A percentile compares a stretch with the other conserved stretches of the same genome.
phyloP scores from a whole-genome alignment of 2,888 invertebrate species.

The Notodonta ziczac region DNA sequence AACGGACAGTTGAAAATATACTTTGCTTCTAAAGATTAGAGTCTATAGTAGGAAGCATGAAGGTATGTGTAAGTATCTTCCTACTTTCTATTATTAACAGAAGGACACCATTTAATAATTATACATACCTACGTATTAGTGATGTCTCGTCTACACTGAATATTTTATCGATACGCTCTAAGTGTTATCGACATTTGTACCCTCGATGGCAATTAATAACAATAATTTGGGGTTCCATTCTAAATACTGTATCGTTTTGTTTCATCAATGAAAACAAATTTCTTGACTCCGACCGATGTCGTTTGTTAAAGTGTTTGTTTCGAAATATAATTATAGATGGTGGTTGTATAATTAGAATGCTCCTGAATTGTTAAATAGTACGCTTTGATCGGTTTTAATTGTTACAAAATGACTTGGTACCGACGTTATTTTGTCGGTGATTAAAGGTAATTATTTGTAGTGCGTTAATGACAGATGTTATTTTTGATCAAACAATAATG shows the following conservation, averaged over 20 bases:
- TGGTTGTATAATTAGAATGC: constrained; percentile 5
- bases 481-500: not conserved
- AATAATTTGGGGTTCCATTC: constrained; percentile 25
- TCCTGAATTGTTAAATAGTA: constrained; percentile 11
- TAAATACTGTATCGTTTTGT: constrained; percentile 27
- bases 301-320: constrained; percentile 3
- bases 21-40: too few relatives aligned
- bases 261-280: constrained; percentile 2
- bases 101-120: not conserved
- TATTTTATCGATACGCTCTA: constrained; percentile 10
- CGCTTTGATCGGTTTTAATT: constrained; percentile 12
- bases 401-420: constrained; percentile 6
- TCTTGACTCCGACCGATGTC: constrained; percentile 3
- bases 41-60: too few relatives aligned
- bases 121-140: not conserved
- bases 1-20: too few relatives aligned
- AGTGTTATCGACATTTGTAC: constrained; percentile 22
- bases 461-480: not conserved
- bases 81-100: too few relatives aligned
- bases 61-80: too few relatives aligned
- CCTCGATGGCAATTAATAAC: constrained; percentile 25
- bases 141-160: not conserved
- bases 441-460: constrained; percentile 2
- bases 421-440: constrained; percentile 5
- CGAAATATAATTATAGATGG: constrained; percentile 3